phyloP scores from a whole-genome alignment of 2,797 vertebrate genomes.

The Semotilus atromaculatus region DNA sequence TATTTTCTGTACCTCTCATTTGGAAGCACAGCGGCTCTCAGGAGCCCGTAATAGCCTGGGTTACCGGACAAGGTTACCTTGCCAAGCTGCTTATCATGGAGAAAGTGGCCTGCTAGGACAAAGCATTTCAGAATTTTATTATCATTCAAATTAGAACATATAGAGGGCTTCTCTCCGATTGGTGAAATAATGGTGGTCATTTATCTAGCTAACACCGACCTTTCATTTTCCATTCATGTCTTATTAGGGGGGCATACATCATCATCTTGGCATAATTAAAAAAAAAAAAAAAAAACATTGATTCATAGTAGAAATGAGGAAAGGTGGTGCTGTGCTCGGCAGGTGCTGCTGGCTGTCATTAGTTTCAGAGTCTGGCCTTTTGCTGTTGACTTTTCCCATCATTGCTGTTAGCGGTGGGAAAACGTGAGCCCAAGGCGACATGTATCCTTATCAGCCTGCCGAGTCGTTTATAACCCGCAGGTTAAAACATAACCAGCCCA shows the following conservation, averaged over 20 bases:
- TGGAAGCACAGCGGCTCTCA: slow-evolving; percentile 69
- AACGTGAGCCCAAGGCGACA: slow-evolving; percentile 57
- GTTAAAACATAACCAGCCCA: slow-evolving; percentile 66
- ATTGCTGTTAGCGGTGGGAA: slow-evolving; percentile 51
- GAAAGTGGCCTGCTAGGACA: slow-evolving; percentile 79
- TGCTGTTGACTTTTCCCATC: slow-evolving; percentile 67
- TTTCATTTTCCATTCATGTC: slow-evolving; percentile 87
- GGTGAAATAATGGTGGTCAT: slow-evolving; percentile 86
- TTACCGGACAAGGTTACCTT: slow-evolving; percentile 86
- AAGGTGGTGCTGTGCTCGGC: slow-evolving; percentile 63
- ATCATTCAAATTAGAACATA: slow-evolving; percentile 91
- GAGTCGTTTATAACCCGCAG: slow-evolving; percentile 72
- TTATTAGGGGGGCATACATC: slow-evolving; percentile 85
- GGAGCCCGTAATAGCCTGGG: slow-evolving; percentile 69
- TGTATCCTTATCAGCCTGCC: slow-evolving; percentile 61
- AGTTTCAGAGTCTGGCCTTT: slow-evolving; percentile 60
- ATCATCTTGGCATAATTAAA: slow-evolving; percentile 85
- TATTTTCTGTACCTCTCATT: slow-evolving; percentile 72
- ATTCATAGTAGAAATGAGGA: slow-evolving; percentile 66
- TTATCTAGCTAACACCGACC: slow-evolving; percentile 84
- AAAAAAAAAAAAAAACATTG: slow-evolving; percentile 75
- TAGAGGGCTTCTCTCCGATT: slow-evolving; percentile 85
- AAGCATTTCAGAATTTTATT: slow-evolving; percentile 88
- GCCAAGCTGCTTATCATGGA: slow-evolving; percentile 80
- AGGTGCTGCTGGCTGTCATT: slow-evolving; percentile 52